Evolutionary conservation across 2,113 vertebrate species (phyloP), one percentile per base, ranked within the genome.

Genomic region (Brevimyrus niger): DNA sequence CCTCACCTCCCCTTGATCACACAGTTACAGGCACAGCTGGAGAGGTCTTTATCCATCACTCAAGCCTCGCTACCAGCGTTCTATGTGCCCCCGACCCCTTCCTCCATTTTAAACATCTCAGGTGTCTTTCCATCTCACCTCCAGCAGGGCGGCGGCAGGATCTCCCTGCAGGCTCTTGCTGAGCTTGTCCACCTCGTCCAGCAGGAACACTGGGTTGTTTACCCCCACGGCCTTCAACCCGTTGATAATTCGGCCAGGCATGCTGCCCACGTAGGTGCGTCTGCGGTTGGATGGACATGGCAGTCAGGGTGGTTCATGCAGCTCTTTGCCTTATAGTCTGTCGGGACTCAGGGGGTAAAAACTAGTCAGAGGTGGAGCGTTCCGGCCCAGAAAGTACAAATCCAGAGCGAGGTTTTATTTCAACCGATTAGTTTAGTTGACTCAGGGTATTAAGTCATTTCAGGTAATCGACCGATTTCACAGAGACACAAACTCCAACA

Each of bases 181-280:
- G 58, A 99, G 95, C 91, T 99, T 99, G 94, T 99, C 98, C 61
- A 99, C 98, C 91, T 99, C 98, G 48, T 99, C 98, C 88, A 99
- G 91, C 1, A 99, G 96, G 94, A 99, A 98, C 7, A 99, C 98
- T 0, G 98, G 98, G 90, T 99, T 99, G 94, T 98, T 98, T 11
- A 99, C 97, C 0, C 96, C 97, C 0, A 97, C 98, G 0, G 96
- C 97, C 95, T 98, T 99, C 92, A 99, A 92, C 0, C 98, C 98
- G 2, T 99, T 99, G 94, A 99, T 97, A 90, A 99, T 99, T 47
- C 98, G 96, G 0, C 98, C 98, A 0, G 98, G 98, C 98, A 99
- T 99, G 90, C 98, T 99, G 88, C 98, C 98, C 0, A 99, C 98
- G 0, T 99, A 99, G 7, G 98, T 99, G 19, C 98, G 97, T 46